Base-by-base conservation (phyloP, 2,888 invertebrate genomes). In the Zygothrica quintamaculata region DNA sequence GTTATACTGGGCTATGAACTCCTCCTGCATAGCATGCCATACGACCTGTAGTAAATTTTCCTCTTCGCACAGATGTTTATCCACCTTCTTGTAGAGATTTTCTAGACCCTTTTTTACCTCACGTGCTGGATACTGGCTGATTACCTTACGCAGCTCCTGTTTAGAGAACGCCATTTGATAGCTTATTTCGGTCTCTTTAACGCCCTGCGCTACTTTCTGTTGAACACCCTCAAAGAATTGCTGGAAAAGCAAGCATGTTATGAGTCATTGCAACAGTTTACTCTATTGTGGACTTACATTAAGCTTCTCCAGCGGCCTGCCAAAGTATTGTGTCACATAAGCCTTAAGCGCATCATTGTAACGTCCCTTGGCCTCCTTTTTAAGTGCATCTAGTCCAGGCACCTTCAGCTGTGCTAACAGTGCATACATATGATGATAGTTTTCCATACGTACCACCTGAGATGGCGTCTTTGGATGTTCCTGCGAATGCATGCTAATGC, bases 1-100 rank as follows among this genome's bases (percentile, higher is more conserved):
- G 90, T 96, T 97, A 92, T 99, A 98, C 91, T 99, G 99, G 79
- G 96, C 95, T 82, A 99, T 96, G 92, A 99, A 99, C 92, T 99
- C 99, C 91, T 99, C 98, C 92, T 99, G 99, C 99, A 99, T 99
- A 84, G 98, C 97, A 89, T 98, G 94, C 99, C 99, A 99, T 58
- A 99, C 99, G 47, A 99, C 99, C 94, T 96, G 92, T 85, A 98
- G 92, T 70, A 98, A 93, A 88, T 97, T 98, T 90, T 96, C 96
- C 91, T 97, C 97, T 91, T 98, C 98, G 87, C 97, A 97, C 40
- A 99, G 92, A 92, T 99, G 99, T 92, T 99, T 99, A 90, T 99
- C 99, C 55, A 99, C 98, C 91, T 98, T 98, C 91, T 95, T 96
- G 91, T 98, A 98, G 65, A 99, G 93, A 87, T 96, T 95, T 91